These are phyloP conservation scores for Xestia xanthographa DNA, from an alignment of 2,888 invertebrate genomes.

Conservation along the genomic window DNA sequence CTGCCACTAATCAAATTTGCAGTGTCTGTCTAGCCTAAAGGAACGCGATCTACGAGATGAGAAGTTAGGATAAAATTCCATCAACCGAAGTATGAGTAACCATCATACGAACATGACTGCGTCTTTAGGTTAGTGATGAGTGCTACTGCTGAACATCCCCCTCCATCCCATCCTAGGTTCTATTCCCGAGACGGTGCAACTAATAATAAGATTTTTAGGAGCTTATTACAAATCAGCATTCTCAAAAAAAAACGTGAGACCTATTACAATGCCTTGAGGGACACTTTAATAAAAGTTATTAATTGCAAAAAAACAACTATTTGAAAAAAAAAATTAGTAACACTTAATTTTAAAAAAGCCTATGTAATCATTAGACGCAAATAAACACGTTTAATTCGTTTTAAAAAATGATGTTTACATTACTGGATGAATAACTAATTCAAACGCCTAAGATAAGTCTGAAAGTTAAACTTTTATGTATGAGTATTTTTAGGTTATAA, in stretches of 20 bases:
- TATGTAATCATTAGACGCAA: too few relatives aligned
- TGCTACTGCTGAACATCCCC: neutral
- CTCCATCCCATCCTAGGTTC: too few relatives aligned
- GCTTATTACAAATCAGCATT: neutral
- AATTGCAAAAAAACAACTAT: neutral
- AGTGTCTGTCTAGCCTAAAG: slow-evolving; percentile 95
- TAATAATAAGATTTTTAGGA: too few relatives aligned
- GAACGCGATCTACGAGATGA: slow-evolving; percentile 83
- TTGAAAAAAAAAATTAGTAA: too few relatives aligned
- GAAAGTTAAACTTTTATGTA: neutral
- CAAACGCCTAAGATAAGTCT: neutral
- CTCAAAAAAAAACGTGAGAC: neutral
- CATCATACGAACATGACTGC: neutral
- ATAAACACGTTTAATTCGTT: neutral
- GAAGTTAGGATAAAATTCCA: neutral
- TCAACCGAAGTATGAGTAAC: neutral
- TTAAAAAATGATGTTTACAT: neutral
- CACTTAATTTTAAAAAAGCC: too few relatives aligned
- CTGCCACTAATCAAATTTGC: slow-evolving; percentile 88
- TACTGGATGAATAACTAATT: neutral
- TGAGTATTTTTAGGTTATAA: neutral
- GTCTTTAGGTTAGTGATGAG: neutral
- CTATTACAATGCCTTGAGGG: neutral
- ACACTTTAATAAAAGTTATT: neutral
- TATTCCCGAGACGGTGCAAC: neutral